Percentiles rank a stretch among this genome's conserved stretches.
Conservation (phyloP, 92 coral and sea anemone genomes). For the Porites divaricata region DNA sequence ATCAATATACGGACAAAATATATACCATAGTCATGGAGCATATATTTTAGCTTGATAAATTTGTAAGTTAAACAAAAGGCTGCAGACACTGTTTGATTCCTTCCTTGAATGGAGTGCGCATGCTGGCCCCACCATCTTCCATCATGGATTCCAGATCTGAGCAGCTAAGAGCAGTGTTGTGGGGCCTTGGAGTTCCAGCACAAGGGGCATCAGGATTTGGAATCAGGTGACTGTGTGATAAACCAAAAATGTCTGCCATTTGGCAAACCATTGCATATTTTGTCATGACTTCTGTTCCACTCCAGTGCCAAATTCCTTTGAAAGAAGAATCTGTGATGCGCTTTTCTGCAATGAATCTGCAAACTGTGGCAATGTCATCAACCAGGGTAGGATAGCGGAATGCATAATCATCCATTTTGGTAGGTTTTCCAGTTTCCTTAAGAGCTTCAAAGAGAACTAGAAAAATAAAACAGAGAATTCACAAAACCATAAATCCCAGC, state of each 20-base stretch:
- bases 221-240: conserved; percentile 70
- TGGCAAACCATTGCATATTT: conserved; percentile 77
- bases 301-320: conserved; percentile 88
- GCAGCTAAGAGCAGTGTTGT: conserved; percentile 77
- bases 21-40: background rate
- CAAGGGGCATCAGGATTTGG: conserved; percentile 74
- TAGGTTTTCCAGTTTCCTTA: conserved; percentile 55
- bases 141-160: conserved; percentile 56
- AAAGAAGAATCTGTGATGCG: conserved; percentile 35
- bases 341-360: conserved; percentile 62
- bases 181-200: conserved; percentile 79
- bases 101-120: conserved; percentile 58
- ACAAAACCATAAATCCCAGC: too few relatives aligned
- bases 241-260: conserved; percentile 73
- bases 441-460: conserved; percentile 72
- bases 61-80: conserved; percentile 33
- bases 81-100: conserved; percentile 65
- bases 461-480: background rate
- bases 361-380: conserved; percentile 76
- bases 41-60: background rate
- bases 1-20: too few relatives aligned
- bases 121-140: conserved; percentile 48
- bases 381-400: conserved; percentile 80
- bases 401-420: conserved; percentile 78
- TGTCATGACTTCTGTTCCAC: conserved; percentile 78